Evolutionary conservation across 2,888 invertebrate species (phyloP), one percentile per base, ranked within the genome.

Genomic region (Blera fallax): DNA sequence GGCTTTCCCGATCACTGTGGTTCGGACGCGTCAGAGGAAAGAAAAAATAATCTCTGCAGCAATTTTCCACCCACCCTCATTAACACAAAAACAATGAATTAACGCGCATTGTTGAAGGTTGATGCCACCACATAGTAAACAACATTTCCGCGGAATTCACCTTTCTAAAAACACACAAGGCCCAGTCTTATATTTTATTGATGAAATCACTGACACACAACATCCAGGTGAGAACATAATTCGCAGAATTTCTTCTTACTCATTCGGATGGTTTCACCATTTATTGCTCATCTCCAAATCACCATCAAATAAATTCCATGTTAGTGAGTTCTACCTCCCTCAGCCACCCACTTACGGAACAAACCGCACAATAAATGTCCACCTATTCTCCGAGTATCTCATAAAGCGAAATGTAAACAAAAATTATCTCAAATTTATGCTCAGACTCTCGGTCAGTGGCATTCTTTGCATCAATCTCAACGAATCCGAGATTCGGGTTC

Each of bases 391-490:
- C n/a, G n/a, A n/a, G 24, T 56, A 7, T 24, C 60, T 2, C 34
- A 32, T 34, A 50, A 50, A 67, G 29, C 18, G 0, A 45, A 32
- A 74, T 18, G 32, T 74, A 74, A 74, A 74, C 24, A 74, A 50
- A 21, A 67, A 45, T 54, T 64, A 64, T 64, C 48, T 14, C 2
- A 48, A 56, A 64, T 60, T 78, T 70, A 56, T 78, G 60, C n/a
- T 37, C 32, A 52, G 45, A 37, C 34, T n/a, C 29, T 32, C 52
- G 43, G 43, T 60, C 43, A 37, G 37, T 72, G 45, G 40, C 27
- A 58, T 48, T 29, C n/a, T n/a, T 6, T 24, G 5, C 37, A 29
- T 34, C 34, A 60, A 32, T 29, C 8, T 18, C 11, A 29, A 18
- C 10, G 1, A 32, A n/a, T n/a, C 21, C 14, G 54, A 65, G 10